These are phyloP conservation scores for Noctuana brunneofusca DNA, from an alignment of 2,888 invertebrate species.

Conservation along the genomic window DNA sequence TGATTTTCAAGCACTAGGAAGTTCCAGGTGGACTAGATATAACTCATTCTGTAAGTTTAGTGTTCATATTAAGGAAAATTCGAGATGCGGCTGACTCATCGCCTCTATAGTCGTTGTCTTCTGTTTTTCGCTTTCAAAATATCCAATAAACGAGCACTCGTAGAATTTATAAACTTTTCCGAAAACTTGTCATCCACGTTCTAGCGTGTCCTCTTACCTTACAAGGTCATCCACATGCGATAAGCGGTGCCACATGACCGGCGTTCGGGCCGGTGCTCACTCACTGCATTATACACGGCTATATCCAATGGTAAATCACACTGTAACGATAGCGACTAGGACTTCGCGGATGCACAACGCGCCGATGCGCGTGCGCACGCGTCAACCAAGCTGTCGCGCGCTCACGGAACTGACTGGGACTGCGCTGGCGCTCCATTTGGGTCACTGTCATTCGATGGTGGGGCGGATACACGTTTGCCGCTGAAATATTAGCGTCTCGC, in stretches of 20 bases:
- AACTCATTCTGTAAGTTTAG: conserved; percentile 47
- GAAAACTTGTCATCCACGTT: conserved; percentile 47
- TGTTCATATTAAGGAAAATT: conserved; percentile 69
- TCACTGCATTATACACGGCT: conserved; percentile 72
- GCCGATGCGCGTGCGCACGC: conserved; percentile 48
- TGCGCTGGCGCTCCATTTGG: conserved; percentile 80
- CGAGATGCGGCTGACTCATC: conserved; percentile 77
- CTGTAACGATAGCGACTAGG: conserved; percentile 60
- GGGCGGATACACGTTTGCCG: conserved; percentile 74
- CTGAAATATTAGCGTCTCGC: conserved; percentile 79
- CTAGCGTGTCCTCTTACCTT: conserved; percentile 62
- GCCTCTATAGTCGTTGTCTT: conserved; percentile 55
- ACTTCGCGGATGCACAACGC: conserved; percentile 46
- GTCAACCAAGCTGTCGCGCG: conserved; percentile 59
- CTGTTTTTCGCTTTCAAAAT: conserved; percentile 46
- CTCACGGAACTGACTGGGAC: conserved; percentile 80
- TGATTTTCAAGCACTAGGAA: conserved; percentile 56
- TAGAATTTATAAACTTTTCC: conserved; percentile 43
- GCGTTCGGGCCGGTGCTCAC: conserved; percentile 59
- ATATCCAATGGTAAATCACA: conserved; percentile 71
- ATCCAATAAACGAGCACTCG: conserved; percentile 41
- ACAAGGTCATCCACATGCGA: conserved; percentile 52
- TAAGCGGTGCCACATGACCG: conserved; percentile 50
- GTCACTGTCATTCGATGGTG: conserved; percentile 80
- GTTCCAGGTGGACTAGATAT: conserved; percentile 60